Evolutionary conservation across 1,140 invertebrate genomes (phyloP), one percentile per base, ranked within the genome.

Genomic region (Brachionus koreanus): DNA sequence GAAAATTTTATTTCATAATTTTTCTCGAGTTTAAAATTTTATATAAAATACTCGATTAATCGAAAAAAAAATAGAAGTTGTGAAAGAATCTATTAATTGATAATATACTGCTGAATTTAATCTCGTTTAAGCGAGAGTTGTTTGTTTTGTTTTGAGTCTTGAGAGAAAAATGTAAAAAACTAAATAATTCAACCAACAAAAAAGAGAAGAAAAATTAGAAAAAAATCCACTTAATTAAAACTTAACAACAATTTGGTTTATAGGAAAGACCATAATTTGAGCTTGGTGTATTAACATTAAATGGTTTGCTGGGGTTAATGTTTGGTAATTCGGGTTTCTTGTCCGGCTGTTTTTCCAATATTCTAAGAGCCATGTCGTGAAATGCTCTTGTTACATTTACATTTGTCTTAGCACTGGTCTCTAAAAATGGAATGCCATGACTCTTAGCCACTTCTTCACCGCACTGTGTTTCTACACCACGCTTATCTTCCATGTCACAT

Each of bases 401-500:
- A 72, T 98, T 97, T 83, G 95, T 93, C 89, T 99, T 99, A 65
- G 97, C 97, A 85, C 96, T 98, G 39, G 97, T 99, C 91, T 99
- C 97, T 92, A 98, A 93, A 90, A 99, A 99, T 87, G 94, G 92
- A 85, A 99, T 98, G 84, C 94, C 92, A 90, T 98, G 96, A 89
- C 98, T 95, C 87, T 93, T 90, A 12, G 96, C 97, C 91, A 98
- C 97, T 83, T 87, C 85, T 90, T 97, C 94, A 85, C 95, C 95
- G 86, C 92, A 90, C 85, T 95, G 94, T 88, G 92, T 94, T 84
- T 91, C 93, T 83, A 99, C 95, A 86, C 95, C 93, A 89, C 97
- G 91, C 89, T 95, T 97, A 86, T 96, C 95, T 87, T 96, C 94
- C 94, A 98, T 96, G 91, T 99, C 97, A 92, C 96, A 98, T 91